Conservation (phyloP, 1,140 invertebrate genomes). For the Dendroctonus ponderosae region DNA sequence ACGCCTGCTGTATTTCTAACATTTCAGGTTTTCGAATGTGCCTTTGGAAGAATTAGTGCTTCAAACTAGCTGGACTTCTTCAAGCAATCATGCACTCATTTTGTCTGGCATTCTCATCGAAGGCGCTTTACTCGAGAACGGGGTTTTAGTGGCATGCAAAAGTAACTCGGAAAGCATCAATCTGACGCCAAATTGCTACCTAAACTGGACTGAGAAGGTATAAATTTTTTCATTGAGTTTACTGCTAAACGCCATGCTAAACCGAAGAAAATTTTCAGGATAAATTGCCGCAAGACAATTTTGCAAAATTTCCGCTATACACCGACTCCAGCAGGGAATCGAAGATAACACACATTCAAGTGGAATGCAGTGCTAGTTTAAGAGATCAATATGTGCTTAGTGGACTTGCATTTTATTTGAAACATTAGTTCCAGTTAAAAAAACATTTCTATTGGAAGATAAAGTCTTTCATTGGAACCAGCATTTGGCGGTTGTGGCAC, state of each 20-base stretch:
- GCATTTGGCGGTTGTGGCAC: conserved; percentile 41
- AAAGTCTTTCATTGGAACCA: conserved; percentile 39
- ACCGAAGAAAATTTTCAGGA: neutral
- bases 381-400: conserved; percentile 43
- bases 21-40: conserved; percentile 13
- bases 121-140: conserved; percentile 67
- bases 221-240: neutral
- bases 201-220: conserved; percentile 64
- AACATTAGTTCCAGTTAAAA: conserved; percentile 15
- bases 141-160: conserved; percentile 57
- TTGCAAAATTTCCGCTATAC: conserved; percentile 43
- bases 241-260: neutral
- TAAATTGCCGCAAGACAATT: conserved; percentile 12
- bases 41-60: conserved; percentile 17
- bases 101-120: conserved; percentile 65
- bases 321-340: conserved; percentile 41
- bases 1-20: conserved; percentile 41
- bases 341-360: conserved; percentile 41
- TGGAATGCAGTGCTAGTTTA: conserved; percentile 41
- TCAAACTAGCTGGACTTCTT: conserved; percentile 53
- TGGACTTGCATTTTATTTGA: conserved; percentile 35
- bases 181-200: conserved; percentile 58
- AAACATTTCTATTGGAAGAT: conserved; percentile 20
- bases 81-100: conserved; percentile 48
- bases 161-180: conserved; percentile 62